These are phyloP conservation scores for Porites cylindrica DNA, from an alignment of 92 coral and sea anemone species.

Conservation along the genomic window DNA sequence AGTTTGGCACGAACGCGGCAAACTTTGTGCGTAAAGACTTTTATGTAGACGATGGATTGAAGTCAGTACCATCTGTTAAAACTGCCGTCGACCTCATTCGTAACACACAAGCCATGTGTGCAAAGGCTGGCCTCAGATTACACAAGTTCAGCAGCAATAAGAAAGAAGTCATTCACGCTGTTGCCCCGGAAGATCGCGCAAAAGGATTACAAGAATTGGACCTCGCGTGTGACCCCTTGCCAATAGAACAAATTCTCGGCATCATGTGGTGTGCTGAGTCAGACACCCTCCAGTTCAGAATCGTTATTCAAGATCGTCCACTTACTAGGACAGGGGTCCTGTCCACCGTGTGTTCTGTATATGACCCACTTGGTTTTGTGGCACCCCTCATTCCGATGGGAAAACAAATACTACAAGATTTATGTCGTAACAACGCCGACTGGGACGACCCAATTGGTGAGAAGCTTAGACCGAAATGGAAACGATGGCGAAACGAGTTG, in stretches of 20 bases:
- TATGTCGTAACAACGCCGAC: constrained; percentile 39
- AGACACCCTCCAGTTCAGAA: constrained; percentile 63
- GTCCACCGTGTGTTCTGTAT: constrained; percentile 63
- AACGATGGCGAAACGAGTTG: constrained; percentile 53
- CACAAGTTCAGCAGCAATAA: constrained; percentile 61
- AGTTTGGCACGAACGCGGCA: constrained; percentile 53
- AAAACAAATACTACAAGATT: constrained; percentile 66
- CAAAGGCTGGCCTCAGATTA: constrained; percentile 67
- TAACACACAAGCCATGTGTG: constrained; percentile 63
- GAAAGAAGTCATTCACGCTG: constrained; percentile 46
- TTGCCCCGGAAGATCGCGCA: constrained; percentile 60
- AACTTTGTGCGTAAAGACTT: constrained; percentile 42
- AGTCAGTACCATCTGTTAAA: constrained; percentile 34
- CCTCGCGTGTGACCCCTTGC: constrained; percentile 50
- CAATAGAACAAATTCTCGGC: constrained; percentile 58
- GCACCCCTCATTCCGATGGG: constrained; percentile 66
- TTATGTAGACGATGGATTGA: constrained; percentile 71
- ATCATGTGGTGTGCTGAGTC: constrained; percentile 59
- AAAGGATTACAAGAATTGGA: constrained; percentile 54
- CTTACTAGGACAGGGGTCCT: constrained; percentile 58
- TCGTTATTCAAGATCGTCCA: constrained; percentile 66
- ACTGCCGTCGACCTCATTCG: constrained; percentile 49
- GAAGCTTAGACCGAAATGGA: constrained; percentile 43
- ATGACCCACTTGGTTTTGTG: constrained; percentile 59
- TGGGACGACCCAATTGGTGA: constrained; percentile 63